phyloP scores from a whole-genome alignment of 2,888 invertebrate species.

The Drosophila maculinotata region DNA sequence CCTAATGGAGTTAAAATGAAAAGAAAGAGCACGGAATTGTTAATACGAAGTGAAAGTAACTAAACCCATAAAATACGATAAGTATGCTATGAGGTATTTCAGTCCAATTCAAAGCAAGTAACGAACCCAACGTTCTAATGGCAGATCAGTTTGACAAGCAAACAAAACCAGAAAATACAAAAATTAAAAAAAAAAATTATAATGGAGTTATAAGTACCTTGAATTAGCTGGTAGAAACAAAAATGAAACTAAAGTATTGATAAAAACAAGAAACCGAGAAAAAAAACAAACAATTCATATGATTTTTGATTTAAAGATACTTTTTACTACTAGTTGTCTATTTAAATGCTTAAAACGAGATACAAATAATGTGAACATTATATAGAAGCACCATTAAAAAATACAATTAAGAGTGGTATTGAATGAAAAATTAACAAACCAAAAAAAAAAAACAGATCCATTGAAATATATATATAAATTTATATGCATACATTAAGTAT shows the following conservation, averaged over 20 bases:
- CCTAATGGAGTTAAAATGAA: slow-evolving; percentile 6
- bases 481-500: slow-evolving; percentile 29
- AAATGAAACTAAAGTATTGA: slow-evolving; percentile 48
- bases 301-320: slow-evolving; percentile 28
- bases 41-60: slow-evolving; percentile 37
- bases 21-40: slow-evolving; percentile 60
- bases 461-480: slow-evolving; percentile 76
- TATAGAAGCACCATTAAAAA: slow-evolving; percentile 16
- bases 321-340: slow-evolving; percentile 64
- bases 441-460: slow-evolving; percentile 65
- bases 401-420: slow-evolving; percentile 61
- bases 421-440: slow-evolving; percentile 35
- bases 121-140: slow-evolving; percentile 62
- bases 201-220: slow-evolving; percentile 85
- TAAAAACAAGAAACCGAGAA: slow-evolving; percentile 33
- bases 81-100: slow-evolving; percentile 10
- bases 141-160: slow-evolving; percentile 12
- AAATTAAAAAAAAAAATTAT: slow-evolving; percentile 52
- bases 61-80: slow-evolving; percentile 23
- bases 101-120: slow-evolving; percentile 31
- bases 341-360: slow-evolving; percentile 39
- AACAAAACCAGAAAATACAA: slow-evolving; percentile 17
- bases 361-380: slow-evolving; percentile 27
- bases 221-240: slow-evolving; percentile 82
- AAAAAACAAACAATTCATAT: slow-evolving; percentile 24